Evolutionary conservation across 2,113 vertebrate species (phyloP).

Genomic region (Paradoxurus hermaphroditus): DNA sequence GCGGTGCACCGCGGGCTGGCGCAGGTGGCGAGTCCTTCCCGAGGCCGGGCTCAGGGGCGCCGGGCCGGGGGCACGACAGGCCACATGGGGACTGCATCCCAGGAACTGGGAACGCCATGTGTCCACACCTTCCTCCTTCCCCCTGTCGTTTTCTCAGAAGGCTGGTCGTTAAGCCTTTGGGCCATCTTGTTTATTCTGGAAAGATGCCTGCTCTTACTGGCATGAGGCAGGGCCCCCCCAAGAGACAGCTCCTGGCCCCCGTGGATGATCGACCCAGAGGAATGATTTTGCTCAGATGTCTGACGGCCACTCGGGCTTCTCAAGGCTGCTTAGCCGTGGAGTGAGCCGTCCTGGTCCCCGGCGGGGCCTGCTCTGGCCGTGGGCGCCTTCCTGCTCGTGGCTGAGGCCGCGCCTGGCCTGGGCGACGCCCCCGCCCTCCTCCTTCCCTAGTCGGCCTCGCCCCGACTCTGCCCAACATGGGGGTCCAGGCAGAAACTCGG

Average conservation of each 20-base stretch:
- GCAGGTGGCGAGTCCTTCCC: rapidly evolving
- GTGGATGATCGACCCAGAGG: background rate
- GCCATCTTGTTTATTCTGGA: background rate
- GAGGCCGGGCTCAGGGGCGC: rapidly evolving
- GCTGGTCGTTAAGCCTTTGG: background rate
- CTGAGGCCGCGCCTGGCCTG: background rate
- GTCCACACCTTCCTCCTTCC: rapidly evolving
- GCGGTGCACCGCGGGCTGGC: no score
- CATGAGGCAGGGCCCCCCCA: background rate
- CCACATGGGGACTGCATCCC: rapidly evolving
- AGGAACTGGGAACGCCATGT: rapidly evolving
- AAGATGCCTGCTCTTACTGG: background rate
- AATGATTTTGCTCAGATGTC: background rate
- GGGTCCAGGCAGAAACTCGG: background rate
- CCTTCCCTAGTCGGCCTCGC: no score
- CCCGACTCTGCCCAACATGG: rapidly evolving
- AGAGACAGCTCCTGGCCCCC: background rate
- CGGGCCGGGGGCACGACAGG: background rate
- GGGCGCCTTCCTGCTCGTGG: rapidly evolving
- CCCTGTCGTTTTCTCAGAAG: background rate
- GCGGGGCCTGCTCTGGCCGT: background rate
- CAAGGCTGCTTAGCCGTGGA: background rate
- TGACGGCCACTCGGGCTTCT: background rate
- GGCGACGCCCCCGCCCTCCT: rapidly evolving
- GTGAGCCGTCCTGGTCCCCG: background rate